Evolutionary conservation across 2,113 vertebrate genomes (phyloP).

Genomic region (Apteryx mantelli): DNA sequence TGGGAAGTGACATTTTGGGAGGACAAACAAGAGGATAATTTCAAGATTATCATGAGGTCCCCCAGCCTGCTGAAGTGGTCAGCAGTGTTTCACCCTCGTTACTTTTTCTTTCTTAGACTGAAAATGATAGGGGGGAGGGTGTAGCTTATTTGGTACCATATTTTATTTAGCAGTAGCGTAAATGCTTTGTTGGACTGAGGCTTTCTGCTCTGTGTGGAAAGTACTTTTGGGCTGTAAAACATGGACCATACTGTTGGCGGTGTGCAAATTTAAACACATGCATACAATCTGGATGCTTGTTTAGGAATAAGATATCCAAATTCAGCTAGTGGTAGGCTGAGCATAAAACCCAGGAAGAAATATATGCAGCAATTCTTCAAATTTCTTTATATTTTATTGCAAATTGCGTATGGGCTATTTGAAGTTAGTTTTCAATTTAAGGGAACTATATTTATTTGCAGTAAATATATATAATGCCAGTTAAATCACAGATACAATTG

Average conservation of each 20-base stretch:
- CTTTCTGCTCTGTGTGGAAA: neutral
- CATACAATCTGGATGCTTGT: neutral
- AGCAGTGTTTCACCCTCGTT: no score
- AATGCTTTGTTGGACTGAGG: neutral
- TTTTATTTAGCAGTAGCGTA: no score
- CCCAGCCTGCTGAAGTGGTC: no score
- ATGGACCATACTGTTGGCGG: neutral
- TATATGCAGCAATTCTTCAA: rapidly evolving
- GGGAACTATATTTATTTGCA: neutral
- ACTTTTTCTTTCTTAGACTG: no score
- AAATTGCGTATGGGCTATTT: rapidly evolving
- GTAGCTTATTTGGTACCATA: no score
- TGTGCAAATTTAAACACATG: no score
- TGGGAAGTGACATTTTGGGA: neutral
- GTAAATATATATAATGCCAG: no score
- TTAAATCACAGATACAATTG: neutral
- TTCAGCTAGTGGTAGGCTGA: neutral
- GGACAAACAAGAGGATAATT: no score
- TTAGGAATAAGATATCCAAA: rapidly evolving
- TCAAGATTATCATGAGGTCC: no score
- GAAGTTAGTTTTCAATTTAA: neutral
- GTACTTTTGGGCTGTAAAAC: neutral
- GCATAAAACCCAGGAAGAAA: neutral
- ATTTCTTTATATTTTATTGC: neutral
- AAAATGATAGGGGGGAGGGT: no score